Base-by-base conservation (phyloP, 2,888 invertebrate species). In the Galeopsomyia nigrocyanea region DNA sequence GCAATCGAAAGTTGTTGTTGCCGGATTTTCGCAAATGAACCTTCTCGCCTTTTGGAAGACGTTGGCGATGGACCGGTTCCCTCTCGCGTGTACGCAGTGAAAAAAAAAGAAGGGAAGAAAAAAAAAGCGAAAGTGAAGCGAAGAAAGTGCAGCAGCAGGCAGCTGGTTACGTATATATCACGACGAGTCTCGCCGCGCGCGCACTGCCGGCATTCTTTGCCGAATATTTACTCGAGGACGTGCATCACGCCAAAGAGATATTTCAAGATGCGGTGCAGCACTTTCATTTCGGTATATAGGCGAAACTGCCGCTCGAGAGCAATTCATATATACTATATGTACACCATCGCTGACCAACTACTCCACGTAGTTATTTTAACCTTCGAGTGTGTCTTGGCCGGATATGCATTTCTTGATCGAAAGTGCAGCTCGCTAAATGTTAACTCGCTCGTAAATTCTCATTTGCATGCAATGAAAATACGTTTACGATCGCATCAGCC, bases 61-160 rank as follows among this genome's bases (percentile, higher is more conserved):
- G 21, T n/a, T 46, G 46, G 3, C n/a, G 17, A 26, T 56, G 49
- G 56, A 51, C 61, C 60, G 53, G 58, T 46, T 22, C 17, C 39
- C 17, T 51, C 39, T 51, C 19, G 7, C 31, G 13, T 14, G 49
- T 31, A 39, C 17, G 51, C 14, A 17, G n/a, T 10, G 47, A 10
- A 39, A 2, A 1, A 7, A 10, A 6, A 6, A 57, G 56, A 49
- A n/a, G 2, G 16, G 19, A 17, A 19, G 39, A 51, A 19, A 60
- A 19, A 60, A 49, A 51, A 51, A 31, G 62, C 68, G 68, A 68
- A 62, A 68, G 68, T 62, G 62, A 68, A 68, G 53, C 51, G 68
- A 68, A 68, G 68, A 68, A 68, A 68, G 68, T 57, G 68, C 62
- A 49, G 10, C 39, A 31, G 31, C 31, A 31, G 31, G 10, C 39